Conservation (phyloP, 2,797 vertebrate species). For the Micromesistius poutassou region DNA sequence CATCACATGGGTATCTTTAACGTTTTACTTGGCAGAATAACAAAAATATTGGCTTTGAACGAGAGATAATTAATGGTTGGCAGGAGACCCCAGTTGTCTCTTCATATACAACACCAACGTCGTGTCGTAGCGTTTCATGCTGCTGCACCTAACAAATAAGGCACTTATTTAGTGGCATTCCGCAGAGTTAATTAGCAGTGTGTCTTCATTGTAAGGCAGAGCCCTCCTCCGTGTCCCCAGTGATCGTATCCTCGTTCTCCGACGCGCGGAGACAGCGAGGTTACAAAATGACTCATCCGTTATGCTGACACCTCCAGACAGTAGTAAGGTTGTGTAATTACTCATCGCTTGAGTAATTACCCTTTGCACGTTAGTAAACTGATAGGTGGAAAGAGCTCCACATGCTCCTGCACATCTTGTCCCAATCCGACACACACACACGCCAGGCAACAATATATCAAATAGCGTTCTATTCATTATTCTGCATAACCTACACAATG, state of each 20-base stretch:
- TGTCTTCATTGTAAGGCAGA: conserved; percentile 20
- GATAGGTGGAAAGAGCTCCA: neutral
- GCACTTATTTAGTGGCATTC: conserved; percentile 5
- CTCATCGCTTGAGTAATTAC: neutral
- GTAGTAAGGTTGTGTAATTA: neutral
- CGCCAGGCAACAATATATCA: neutral
- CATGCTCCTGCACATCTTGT: neutral
- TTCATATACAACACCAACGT: neutral
- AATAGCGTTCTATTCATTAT: neutral
- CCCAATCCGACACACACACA: neutral
- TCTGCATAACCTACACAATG: neutral
- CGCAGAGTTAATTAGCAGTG: conserved; percentile 35
- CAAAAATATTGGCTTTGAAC: neutral
- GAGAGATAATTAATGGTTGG: neutral
- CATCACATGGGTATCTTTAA: neutral
- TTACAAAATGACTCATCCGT: neutral
- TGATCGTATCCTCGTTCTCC: neutral
- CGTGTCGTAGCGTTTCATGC: neutral
- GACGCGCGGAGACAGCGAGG: neutral
- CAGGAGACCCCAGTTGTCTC: neutral
- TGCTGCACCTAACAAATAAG: neutral
- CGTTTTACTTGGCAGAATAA: neutral
- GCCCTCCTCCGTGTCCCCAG: conserved; percentile 43
- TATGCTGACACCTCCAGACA: neutral
- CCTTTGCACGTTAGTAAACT: neutral